These are phyloP conservation scores for Diorhabda carinulata DNA, from an alignment of 1,140 invertebrate species.

Conservation along the genomic window DNA sequence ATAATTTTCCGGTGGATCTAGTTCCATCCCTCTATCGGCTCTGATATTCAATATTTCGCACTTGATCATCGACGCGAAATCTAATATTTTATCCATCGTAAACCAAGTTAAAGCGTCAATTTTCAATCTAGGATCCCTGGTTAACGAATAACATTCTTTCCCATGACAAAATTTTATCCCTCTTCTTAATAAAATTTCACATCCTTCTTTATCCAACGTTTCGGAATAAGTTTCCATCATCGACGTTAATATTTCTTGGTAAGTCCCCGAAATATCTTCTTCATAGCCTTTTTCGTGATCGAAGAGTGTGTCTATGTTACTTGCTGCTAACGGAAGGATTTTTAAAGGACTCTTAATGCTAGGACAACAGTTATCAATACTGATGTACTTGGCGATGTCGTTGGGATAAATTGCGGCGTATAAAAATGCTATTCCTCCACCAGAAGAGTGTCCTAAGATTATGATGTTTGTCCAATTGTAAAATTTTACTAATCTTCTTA, in stretches of 20 bases:
- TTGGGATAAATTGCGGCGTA: conserved; percentile 74
- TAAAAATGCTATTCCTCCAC: conserved; percentile 74
- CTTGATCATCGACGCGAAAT: conserved; percentile 65
- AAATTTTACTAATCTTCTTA: conserved; percentile 71
- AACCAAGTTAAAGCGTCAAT: conserved; percentile 64
- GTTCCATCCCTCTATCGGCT: conserved; percentile 64
- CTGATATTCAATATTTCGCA: conserved; percentile 78
- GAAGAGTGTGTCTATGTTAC: conserved; percentile 61
- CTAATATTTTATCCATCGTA: conserved; percentile 64
- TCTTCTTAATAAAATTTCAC: conserved; percentile 46
- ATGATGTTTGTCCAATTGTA: conserved; percentile 76
- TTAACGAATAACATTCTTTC: conserved; percentile 58
- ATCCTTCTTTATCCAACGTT: conserved; percentile 61
- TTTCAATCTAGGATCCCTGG: conserved; percentile 69
- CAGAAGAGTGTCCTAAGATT: conserved; percentile 78
- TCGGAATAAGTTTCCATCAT: conserved; percentile 68
- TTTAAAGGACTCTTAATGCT: conserved; percentile 57
- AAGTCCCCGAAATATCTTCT: conserved; percentile 65
- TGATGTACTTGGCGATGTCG: conserved; percentile 68
- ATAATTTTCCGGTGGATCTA: conserved; percentile 64
- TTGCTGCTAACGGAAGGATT: conserved; percentile 54
- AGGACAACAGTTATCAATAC: conserved; percentile 73
- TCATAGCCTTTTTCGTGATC: conserved; percentile 64
- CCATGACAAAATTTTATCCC: conserved; percentile 30
- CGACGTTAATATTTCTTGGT: conserved; percentile 70